Percentiles rank a stretch among this genome's conserved stretches.
phyloP scores from a whole-genome alignment of 2,113 vertebrate species.

The Cariama cristata region DNA sequence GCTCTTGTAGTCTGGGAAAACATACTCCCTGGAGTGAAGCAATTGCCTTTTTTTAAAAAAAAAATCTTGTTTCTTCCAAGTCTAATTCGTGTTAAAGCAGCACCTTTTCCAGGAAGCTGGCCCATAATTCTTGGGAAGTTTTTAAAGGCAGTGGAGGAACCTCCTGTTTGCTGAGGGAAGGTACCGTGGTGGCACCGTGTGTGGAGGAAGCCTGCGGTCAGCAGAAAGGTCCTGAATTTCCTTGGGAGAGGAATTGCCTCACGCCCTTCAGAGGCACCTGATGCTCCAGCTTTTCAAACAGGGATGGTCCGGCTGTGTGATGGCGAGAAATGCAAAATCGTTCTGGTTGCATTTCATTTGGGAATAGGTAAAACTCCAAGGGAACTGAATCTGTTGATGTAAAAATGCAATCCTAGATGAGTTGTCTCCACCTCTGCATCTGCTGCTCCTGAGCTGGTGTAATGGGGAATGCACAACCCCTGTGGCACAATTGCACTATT shows the following conservation, averaged over 20 bases:
- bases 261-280: background rate
- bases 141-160: background rate
- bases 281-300: background rate
- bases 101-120: background rate
- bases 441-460: background rate
- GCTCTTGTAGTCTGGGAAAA: background rate
- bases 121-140: background rate
- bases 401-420: background rate
- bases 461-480: background rate
- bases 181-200: fast-evolving
- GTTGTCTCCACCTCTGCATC: background rate
- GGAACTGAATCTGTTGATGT: background rate
- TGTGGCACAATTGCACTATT: background rate
- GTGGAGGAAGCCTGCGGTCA: background rate
- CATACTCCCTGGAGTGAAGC: background rate
- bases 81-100: background rate
- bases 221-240: background rate
- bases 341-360: background rate
- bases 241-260: background rate
- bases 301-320: background rate
- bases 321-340: background rate
- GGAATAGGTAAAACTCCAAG: background rate
- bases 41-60: too few relatives aligned
- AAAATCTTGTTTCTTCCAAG: background rate
- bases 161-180: background rate